Base-by-base conservation (phyloP, 2,888 invertebrate genomes). In the Diaprepes abbreviatus region DNA sequence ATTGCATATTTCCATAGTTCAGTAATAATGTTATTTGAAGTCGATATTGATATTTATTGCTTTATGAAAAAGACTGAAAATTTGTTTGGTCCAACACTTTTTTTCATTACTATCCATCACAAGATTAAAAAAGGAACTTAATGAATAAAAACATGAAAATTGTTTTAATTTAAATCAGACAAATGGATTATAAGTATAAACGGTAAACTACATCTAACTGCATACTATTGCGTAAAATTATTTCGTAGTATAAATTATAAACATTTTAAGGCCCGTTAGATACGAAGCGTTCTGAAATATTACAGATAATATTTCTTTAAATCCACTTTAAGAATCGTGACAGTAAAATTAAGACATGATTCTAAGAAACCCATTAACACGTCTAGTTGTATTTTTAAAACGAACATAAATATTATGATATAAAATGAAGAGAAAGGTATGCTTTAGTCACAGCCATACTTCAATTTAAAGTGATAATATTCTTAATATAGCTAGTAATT, bases 231-330 rank as follows among this genome's bases (percentile, higher is more conserved):
- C 38, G 28, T 43, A 58, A 40, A 43, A 19, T 38, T 36, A 58
- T 43, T 43, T 40, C 58, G 28, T 58, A 40, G 24, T 40, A 40
- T 40, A 58, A 58, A 40, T 58, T 35, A 24, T 24, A 28, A 58
- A 58, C 40, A 58, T 58, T 58, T 40, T 58, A 40, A 28, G 36
- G 28, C 40, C 58, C 58, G 58, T 58, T 58, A 58, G 28, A 17
- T 40, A 21, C 28, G 28, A 43, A 43, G 16, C 24, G 40, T 38
- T 58, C 10, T 58, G 58, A 58, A 58, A 58, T 58, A 58, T 58
- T 58, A 58, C 40, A 58, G 58, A 58, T 58, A 58, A 58, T 58
- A 43, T 40, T 38, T 58, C 58, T 43, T 40, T 16, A 58, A 43
- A 40, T 24, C 58, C 40, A 38, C 40, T 58, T 12, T 14, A 40